Evolutionary conservation across 2,888 invertebrate genomes (phyloP), one percentile per base, ranked within the genome.

Genomic region (Lithophane ornitopus): DNA sequence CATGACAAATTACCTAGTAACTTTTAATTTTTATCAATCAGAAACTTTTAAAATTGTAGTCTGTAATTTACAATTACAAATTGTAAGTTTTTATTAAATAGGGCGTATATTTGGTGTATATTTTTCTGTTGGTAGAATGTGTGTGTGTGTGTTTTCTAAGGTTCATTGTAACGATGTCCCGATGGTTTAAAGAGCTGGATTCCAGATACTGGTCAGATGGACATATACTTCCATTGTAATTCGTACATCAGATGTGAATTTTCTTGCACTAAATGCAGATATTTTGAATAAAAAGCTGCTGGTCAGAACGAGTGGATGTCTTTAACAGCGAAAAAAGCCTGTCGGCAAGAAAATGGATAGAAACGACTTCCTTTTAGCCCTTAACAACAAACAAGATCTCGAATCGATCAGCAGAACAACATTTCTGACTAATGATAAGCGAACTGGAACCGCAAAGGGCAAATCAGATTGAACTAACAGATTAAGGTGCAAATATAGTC

Each of bases 401-500:
- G 22, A 66, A 66, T 14, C 28, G 14, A 49, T 49, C 6, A 56
- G 7, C 9, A 49, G 11, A 39, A 14, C 16, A 41, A 39, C 22
- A 52, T 22, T 22, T 73, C 3, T 26, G 4, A 58, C 11, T 39
- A 44, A 56, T 56, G 34, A 39, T 26, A 26, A 62, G n/a, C 12
- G 19, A 62, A 28, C 73, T 26, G 16, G 9, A n/a, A 39, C 12
- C 11, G 7, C 22, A 56, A 52, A 56, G 28, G 56, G 16, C 22
- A 34, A 80, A 65, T 28, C 41, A 63, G 74, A 78, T 78, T 65
- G 19, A 59, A 74, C 56, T 7, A 65, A 65, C 44, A 65, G 81
- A 81, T 81, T 34, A 59, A n/a, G 44, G 56, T 65, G 34, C 81
- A 77, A 81, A 78, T 46, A 26, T 34, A 65, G 11, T 28, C 49